phyloP scores from a whole-genome alignment of 2,797 vertebrate species.

The Naso thynnoides region DNA sequence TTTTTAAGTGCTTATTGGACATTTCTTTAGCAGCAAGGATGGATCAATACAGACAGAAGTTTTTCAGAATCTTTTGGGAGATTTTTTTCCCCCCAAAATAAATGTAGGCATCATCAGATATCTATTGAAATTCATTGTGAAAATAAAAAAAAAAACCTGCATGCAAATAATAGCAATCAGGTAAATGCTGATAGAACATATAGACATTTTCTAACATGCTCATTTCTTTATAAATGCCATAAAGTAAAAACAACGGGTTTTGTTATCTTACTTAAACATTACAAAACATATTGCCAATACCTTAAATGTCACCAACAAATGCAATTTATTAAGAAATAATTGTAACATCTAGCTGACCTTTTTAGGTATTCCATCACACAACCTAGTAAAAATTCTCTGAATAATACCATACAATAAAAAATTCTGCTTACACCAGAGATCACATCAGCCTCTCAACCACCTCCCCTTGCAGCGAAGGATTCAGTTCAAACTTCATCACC shows the following conservation, averaged over 20 bases:
- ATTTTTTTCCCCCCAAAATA: neutral
- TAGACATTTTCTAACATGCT: neutral
- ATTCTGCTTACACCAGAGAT: no score
- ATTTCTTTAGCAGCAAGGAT: neutral
- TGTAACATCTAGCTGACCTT: slow-evolving; percentile 87
- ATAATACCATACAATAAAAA: no score
- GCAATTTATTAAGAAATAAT: slow-evolving; percentile 89
- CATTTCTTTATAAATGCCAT: slow-evolving; percentile 2
- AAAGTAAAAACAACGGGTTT: slow-evolving; percentile 1
- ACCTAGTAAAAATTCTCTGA: slow-evolving; percentile 68
- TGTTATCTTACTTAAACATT: slow-evolving; percentile 13
- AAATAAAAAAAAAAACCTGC: neutral
- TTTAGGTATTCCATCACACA: slow-evolving; percentile 90
- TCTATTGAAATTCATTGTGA: neutral
- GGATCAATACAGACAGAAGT: neutral
- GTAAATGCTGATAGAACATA: neutral
- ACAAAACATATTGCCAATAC: slow-evolving; percentile 13
- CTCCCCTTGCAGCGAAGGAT: no score
- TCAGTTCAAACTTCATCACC: no score
- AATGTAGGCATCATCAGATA: neutral
- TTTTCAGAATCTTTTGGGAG: neutral
- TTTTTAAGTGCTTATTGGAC: neutral
- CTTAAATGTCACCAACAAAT: slow-evolving; percentile 69
- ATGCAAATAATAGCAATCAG: neutral
- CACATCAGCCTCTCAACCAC: no score